Conservation (phyloP, 1,140 invertebrate genomes). For the Saxidomus purpurata region DNA sequence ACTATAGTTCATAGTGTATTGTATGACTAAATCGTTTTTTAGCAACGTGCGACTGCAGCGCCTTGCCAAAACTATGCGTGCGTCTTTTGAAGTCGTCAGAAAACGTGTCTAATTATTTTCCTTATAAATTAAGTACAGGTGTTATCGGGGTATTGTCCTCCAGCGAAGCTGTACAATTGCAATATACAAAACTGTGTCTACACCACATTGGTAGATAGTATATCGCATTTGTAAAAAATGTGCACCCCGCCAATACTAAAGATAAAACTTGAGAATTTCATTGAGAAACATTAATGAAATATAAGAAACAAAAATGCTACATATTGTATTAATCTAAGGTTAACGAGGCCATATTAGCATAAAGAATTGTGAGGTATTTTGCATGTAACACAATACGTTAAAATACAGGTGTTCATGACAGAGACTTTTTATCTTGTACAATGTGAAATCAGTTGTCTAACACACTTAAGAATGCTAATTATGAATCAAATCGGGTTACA, state of each 20-base stretch:
- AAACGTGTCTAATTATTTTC: not conserved
- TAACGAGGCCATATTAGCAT: not conserved
- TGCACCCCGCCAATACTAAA: not conserved
- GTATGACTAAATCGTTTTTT: too few species aligned
- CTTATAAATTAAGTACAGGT: not conserved
- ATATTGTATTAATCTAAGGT: not conserved
- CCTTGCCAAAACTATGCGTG: not conserved
- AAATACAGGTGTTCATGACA: conserved; percentile 26
- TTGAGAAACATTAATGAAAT: not conserved
- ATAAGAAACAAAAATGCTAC: not conserved
- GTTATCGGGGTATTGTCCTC: not conserved
- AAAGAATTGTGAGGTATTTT: not conserved
- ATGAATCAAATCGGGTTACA: not conserved
- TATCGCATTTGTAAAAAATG: not conserved
- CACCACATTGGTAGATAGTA: not conserved
- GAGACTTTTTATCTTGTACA: conserved; percentile 10
- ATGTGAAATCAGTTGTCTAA: conserved; percentile 17
- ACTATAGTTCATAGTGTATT: too few species aligned
- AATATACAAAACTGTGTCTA: not conserved
- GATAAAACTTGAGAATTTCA: conserved; percentile 5
- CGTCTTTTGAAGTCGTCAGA: not conserved
- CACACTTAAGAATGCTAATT: not conserved
- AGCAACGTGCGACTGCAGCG: not conserved
- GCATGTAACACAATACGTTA: conserved; percentile 2
- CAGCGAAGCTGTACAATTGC: not conserved